Conservation (phyloP, 2,888 invertebrate species). For the Acanthosepion pharaonis region DNA sequence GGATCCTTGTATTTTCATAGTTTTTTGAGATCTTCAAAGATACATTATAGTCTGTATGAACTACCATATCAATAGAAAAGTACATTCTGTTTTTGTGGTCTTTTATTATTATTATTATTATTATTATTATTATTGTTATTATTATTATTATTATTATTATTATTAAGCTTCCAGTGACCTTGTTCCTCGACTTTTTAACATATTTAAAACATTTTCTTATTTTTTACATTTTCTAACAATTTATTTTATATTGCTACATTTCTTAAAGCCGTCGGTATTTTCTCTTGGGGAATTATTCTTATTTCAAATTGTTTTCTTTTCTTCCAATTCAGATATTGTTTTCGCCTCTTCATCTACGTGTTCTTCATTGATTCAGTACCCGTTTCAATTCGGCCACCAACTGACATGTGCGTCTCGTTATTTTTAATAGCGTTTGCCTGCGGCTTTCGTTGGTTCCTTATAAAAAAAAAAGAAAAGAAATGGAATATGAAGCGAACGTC, state of each 20-base stretch:
- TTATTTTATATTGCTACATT: not conserved
- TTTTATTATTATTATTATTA: too few species aligned
- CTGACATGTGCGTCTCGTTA: slow-evolving; percentile 1
- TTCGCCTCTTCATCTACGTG: not conserved
- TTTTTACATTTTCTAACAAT: not conserved
- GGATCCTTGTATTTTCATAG: too few species aligned
- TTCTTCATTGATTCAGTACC: not conserved
- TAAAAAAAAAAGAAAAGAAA: not conserved
- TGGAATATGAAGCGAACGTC: not conserved
- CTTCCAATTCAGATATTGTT: not conserved
- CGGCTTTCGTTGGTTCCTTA: not conserved
- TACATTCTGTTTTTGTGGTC: too few species aligned
- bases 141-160: too few species aligned
- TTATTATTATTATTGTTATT: too few species aligned
- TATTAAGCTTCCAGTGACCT: too few species aligned
- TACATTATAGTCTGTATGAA: too few species aligned
- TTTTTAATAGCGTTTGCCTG: not conserved
- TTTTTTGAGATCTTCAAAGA: too few species aligned
- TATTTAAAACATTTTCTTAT: too few species aligned
- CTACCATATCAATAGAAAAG: too few species aligned
- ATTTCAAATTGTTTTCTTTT: not conserved
- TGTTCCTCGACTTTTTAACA: too few species aligned
- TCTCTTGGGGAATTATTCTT: not conserved
- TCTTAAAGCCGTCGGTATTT: not conserved
- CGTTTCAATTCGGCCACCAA: not conserved